Percentiles rank a stretch among this genome's conserved stretches.
Evolutionary conservation across 2,797 vertebrate genomes (phyloP).

Genomic region (Linurgus olivaceus): DNA sequence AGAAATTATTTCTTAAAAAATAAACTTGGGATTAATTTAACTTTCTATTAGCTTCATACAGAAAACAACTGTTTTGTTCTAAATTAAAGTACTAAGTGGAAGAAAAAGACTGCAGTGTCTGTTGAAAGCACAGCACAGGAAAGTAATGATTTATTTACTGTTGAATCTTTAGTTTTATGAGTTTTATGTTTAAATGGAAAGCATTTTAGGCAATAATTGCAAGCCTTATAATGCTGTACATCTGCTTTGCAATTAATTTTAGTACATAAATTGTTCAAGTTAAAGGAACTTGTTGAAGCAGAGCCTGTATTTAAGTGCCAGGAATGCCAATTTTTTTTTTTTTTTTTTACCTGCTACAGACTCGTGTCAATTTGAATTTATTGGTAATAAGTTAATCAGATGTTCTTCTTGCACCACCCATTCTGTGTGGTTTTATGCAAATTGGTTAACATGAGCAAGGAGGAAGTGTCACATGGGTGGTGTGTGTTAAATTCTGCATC

Average conservation of each 20-base stretch:
- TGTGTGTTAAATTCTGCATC: neutral
- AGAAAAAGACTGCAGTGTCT: no score
- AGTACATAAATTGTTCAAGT: neutral
- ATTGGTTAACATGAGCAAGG: neutral
- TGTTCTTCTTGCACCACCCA: rapidly evolving
- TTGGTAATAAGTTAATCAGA: neutral
- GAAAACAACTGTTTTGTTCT: neutral
- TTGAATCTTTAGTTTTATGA: neutral
- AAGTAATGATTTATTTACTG: neutral
- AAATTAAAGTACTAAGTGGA: neutral
- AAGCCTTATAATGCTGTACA: neutral
- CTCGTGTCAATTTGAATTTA: neutral
- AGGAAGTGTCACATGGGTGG: neutral
- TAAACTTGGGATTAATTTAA: neutral
- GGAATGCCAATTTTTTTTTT: neutral
- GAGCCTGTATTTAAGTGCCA: neutral
- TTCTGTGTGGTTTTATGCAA: neutral
- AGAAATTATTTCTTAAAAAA: neutral
- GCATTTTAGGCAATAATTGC: neutral
- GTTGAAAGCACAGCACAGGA: neutral
- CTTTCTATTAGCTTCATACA: neutral
- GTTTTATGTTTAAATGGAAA: neutral
- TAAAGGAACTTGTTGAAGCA: neutral
- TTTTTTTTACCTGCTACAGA: rapidly evolving
- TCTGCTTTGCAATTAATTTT: neutral